Conservation (phyloP, 2,797 vertebrate genomes). For the Phalloptychus januarius region DNA sequence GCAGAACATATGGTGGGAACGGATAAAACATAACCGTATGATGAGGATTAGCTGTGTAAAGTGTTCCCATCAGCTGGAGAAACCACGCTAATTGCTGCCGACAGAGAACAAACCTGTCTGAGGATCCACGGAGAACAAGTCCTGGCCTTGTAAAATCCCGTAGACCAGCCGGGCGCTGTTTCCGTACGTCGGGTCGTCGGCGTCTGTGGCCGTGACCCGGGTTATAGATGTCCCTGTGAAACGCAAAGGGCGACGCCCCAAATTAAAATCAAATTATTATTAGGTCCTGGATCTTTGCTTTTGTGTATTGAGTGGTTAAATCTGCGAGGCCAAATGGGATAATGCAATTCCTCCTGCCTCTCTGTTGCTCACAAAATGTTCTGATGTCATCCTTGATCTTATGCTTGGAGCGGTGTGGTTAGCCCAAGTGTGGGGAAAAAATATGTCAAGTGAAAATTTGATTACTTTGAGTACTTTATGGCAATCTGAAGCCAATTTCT, state of each 20-base stretch:
- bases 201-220: conserved; percentile 95
- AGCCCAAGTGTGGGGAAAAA: not conserved
- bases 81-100: not conserved
- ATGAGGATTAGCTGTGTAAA: conserved; percentile 37
- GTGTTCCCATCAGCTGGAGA: conserved; percentile 28
- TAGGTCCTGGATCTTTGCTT: conserved; percentile 11
- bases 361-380: conserved; percentile 1
- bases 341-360: conserved; percentile 38
- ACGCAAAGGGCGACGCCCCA: conserved; percentile 16
- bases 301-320: conserved; percentile 38
- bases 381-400: conserved; percentile 3
- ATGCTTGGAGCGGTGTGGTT: not conserved
- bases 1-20: conserved; percentile 42
- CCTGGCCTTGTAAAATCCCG: conserved; percentile 92
- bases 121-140: conserved; percentile 95
- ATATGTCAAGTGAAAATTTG: not conserved
- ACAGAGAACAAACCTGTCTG: conserved; percentile 85
- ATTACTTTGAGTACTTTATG: not conserved
- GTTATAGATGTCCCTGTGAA: conserved; percentile 92
- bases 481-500: not conserved
- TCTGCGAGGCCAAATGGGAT: conserved; percentile 36
- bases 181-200: conserved; percentile 95
- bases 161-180: conserved; percentile 96
- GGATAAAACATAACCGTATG: conserved; percentile 23
- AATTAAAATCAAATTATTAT: not conserved